A percentile compares a stretch with the other conserved stretches of the same genome.
Evolutionary conservation across 2,797 vertebrate genomes (phyloP).

Genomic region (Rhinogobio ventralis): DNA sequence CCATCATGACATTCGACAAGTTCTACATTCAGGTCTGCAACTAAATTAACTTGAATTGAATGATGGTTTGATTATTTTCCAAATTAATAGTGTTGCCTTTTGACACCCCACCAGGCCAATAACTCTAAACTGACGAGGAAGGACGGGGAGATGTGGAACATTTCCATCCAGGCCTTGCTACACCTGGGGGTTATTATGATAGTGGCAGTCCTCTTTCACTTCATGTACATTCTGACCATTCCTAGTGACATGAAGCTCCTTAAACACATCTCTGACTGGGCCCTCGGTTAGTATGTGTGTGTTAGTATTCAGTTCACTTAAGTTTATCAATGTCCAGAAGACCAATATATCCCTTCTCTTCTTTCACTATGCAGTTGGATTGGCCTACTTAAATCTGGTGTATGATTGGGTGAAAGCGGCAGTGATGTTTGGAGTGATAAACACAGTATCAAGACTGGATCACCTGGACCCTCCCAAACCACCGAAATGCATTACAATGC

Average conservation of each 20-base stretch:
- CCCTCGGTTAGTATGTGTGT: slow-evolving; percentile 82
- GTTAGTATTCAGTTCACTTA: neutral
- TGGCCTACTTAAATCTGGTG: slow-evolving; percentile 93
- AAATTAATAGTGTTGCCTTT: slow-evolving; percentile 37
- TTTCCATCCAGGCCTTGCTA: slow-evolving; percentile 79
- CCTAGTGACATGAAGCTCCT: slow-evolving; percentile 88
- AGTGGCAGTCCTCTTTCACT: slow-evolving; percentile 91
- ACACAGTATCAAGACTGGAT: slow-evolving; percentile 89
- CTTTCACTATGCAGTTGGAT: slow-evolving; percentile 80
- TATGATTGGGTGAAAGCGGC: slow-evolving; percentile 98
- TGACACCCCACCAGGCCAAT: slow-evolving; percentile 79
- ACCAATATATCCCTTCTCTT: neutral
- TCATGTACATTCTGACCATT: slow-evolving; percentile 95
- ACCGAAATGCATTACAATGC: slow-evolving; percentile 96
- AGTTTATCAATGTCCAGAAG: neutral
- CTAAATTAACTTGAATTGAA: neutral
- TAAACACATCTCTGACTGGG: slow-evolving; percentile 88
- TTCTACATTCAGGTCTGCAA: slow-evolving; percentile 86
- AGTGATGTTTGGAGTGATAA: slow-evolving; percentile 93
- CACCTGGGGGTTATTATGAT: slow-evolving; percentile 79
- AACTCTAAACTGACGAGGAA: slow-evolving; percentile 79
- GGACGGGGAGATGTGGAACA: slow-evolving; percentile 89
- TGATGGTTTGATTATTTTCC: neutral
- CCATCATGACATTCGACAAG: slow-evolving; percentile 95
- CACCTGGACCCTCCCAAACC: slow-evolving; percentile 92